Evolutionary conservation across 2,888 invertebrate genomes (phyloP), one percentile per base, ranked within the genome.

Genomic region (Phyllotreta cruciferae): DNA sequence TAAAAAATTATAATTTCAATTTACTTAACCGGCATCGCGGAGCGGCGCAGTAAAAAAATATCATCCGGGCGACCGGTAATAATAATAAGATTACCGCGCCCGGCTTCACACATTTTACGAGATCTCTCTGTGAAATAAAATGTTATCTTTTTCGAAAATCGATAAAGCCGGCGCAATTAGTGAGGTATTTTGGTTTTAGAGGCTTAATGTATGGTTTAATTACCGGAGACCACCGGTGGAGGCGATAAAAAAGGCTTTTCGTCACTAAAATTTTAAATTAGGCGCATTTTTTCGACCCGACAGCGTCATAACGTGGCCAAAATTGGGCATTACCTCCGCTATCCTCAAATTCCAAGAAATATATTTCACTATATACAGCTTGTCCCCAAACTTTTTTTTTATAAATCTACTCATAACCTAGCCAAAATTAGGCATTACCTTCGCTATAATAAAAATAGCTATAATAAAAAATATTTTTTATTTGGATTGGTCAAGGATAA

Each of bases 81-180:
- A 64, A 60, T 63, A 57, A 57, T 62, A 54, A 60, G 56, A 61
- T 58, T 63, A 61, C 58, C 11, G 52, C 52, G 60, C 39, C 45
- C 55, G 62, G 53, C 64, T 63, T 63, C 64, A 57, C 63, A 67
- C 63, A 58, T 67, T 64, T 65, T 67, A 67, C 53, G 67, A 67
- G 52, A 64, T 56, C 60, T 24, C 24, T 45, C 41, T 37, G 53
- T 52, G 60, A 39, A 62, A 66, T 66, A 60, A 67, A 63, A 42
- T 55, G 63, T 67, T 71, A 72, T 71, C 72, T 62, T 62, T 53
- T 63, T 54, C 63, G 66, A 64, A 67, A 71, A 72, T 72, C 73
- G 64, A 71, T 71, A 69, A 71, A 71, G 66, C 63, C 70, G 71
- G 71, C 69, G 67, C 69, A 72, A 73, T 73, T 73, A 73, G 71